Evolutionary conservation across 2,797 vertebrate genomes (phyloP).

Genomic region (Coccyzus lansbergi): DNA sequence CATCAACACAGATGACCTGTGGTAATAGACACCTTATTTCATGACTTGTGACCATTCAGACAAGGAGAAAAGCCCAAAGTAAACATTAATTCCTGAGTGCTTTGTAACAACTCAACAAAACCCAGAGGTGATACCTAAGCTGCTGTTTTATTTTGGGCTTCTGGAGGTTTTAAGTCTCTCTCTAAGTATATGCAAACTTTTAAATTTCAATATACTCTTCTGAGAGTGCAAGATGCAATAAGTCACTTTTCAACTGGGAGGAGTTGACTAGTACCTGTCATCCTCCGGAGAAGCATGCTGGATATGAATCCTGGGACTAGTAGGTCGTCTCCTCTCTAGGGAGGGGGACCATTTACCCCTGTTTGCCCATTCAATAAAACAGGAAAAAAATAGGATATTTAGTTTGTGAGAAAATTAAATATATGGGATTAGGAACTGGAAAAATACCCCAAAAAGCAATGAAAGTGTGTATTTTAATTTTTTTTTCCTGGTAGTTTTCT

Average conservation of each 20-base stretch:
- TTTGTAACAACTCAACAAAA: constrained; percentile 48
- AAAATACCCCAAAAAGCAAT: constrained; percentile 71
- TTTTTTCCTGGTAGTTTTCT: background rate
- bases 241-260: constrained; percentile 71
- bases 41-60: background rate
- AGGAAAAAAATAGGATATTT: constrained; percentile 81
- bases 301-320: constrained; percentile 98
- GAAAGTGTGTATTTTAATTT: background rate
- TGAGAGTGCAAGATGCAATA: constrained; percentile 56
- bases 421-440: constrained; percentile 72
- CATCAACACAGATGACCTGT: background rate
- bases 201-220: constrained; percentile 13
- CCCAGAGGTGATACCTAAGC: background rate
- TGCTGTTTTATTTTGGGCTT: constrained; percentile 21
- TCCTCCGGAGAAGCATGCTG: constrained; percentile 97
- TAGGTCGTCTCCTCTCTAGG: constrained; percentile 93
- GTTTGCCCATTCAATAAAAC: constrained; percentile 81
- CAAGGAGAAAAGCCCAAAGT: background rate
- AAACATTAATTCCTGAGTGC: constrained; percentile 6
- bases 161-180: background rate
- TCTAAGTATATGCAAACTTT: background rate
- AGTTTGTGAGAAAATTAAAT: constrained; percentile 73
- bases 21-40: background rate
- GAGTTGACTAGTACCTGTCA: constrained; percentile 91
- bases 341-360: constrained; percentile 89